Conservation (phyloP, 2,113 vertebrate genomes). For the Martes martes region DNA sequence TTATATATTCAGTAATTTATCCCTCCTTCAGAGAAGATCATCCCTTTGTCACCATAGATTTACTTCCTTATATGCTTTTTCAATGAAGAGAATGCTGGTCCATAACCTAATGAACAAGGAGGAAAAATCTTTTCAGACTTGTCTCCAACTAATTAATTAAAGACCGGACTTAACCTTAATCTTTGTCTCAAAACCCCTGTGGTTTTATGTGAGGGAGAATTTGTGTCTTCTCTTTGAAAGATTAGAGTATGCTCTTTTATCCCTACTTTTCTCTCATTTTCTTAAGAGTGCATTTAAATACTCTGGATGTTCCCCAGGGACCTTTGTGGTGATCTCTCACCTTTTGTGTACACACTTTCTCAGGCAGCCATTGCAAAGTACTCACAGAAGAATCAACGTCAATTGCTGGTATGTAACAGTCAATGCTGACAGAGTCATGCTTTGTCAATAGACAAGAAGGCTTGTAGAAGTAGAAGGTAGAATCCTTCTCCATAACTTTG, state of each 20-base stretch:
- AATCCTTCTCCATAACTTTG: neutral
- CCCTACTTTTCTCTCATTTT: neutral
- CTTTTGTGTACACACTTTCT: neutral
- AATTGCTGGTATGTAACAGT: accelerated
- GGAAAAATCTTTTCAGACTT: neutral
- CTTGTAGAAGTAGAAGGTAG: neutral
- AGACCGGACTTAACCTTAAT: neutral
- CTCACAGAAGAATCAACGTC: neutral
- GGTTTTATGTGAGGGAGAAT: neutral
- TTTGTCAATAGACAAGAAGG: neutral
- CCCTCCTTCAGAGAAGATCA: neutral
- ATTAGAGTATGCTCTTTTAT: neutral
- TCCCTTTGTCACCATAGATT: neutral
- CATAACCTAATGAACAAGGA: neutral
- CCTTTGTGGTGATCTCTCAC: neutral
- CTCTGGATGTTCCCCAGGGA: neutral
- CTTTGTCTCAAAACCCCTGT: neutral
- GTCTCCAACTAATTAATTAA: neutral
- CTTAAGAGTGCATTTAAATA: neutral
- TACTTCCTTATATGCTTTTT: neutral
- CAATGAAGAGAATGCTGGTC: neutral
- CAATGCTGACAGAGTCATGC: neutral
- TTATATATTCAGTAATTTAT: neutral
- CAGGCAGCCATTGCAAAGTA: neutral
- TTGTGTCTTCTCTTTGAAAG: neutral